Conservation (phyloP, 2,888 invertebrate species). For the Galerucella calmariensis region DNA sequence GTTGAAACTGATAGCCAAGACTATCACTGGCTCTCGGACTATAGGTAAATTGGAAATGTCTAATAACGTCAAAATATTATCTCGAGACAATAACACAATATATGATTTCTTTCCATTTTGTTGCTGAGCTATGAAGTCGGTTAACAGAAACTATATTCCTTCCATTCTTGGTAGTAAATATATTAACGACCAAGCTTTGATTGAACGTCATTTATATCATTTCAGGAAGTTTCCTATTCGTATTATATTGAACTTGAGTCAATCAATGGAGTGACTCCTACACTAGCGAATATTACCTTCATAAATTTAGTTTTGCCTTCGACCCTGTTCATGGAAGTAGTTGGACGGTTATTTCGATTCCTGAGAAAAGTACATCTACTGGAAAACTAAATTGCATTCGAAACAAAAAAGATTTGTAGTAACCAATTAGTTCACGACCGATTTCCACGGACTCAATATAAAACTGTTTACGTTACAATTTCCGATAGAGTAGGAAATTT, state of each 20-base stretch:
- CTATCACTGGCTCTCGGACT: no score
- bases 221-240: conserved; percentile 35
- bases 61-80: no score
- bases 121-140: neutral
- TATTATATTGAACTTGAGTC: conserved; percentile 32
- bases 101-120: neutral
- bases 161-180: conserved; percentile 16
- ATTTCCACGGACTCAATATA: no score
- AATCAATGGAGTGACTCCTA: conserved; percentile 36
- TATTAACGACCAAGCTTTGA: conserved; percentile 33
- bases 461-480: no score
- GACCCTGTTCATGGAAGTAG: conserved; percentile 21
- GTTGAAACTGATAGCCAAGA: no score
- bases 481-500: no score
- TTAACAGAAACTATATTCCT: conserved; percentile 29
- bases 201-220: conserved; percentile 35
- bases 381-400: neutral
- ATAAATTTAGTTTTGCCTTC: conserved; percentile 29
- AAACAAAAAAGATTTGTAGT: neutral
- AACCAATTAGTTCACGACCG: neutral
- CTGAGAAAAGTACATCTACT: no score
- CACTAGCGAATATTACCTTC: conserved; percentile 30
- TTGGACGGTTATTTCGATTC: neutral
- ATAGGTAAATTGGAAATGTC: no score
- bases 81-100: neutral